Conservation (phyloP, 2,113 vertebrate genomes). For the Pachycephala philippinensis region DNA sequence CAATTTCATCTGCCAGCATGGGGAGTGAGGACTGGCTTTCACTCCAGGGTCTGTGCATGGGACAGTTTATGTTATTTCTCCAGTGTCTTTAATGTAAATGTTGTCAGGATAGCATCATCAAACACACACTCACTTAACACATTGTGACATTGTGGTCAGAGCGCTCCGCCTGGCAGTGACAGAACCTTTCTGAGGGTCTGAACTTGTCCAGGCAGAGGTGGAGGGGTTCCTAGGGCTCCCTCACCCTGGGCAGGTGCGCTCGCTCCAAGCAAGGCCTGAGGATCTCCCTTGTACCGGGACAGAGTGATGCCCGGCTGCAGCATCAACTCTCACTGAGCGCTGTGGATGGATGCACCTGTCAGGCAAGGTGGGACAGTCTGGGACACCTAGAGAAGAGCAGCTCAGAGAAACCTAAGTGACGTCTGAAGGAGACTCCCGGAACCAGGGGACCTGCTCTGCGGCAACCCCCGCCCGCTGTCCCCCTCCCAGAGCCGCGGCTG, state of each 20-base stretch:
- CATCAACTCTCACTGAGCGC: not conserved
- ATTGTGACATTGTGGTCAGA: not conserved
- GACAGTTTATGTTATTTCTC: not conserved
- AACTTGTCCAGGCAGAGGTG: not conserved
- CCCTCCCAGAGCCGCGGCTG: not conserved
- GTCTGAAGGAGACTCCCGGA: not conserved
- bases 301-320: not conserved
- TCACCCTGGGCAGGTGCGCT: accelerated
- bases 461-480: accelerated
- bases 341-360: not conserved
- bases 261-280: not conserved
- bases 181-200: not conserved
- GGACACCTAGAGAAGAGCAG: accelerated
- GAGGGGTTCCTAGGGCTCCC: too few relatives aligned
- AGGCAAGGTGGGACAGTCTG: not conserved
- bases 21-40: not conserved
- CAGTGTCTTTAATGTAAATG: not conserved
- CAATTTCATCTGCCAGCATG: not conserved
- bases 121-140: not conserved
- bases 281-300: too few relatives aligned
- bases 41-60: not conserved
- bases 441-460: too few relatives aligned
- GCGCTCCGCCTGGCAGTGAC: not conserved
- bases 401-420: not conserved
- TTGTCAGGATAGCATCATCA: not conserved